Evolutionary conservation across 2,113 vertebrate genomes (phyloP), one percentile per base, ranked within the genome.

Genomic region (Rynchops niger): DNA sequence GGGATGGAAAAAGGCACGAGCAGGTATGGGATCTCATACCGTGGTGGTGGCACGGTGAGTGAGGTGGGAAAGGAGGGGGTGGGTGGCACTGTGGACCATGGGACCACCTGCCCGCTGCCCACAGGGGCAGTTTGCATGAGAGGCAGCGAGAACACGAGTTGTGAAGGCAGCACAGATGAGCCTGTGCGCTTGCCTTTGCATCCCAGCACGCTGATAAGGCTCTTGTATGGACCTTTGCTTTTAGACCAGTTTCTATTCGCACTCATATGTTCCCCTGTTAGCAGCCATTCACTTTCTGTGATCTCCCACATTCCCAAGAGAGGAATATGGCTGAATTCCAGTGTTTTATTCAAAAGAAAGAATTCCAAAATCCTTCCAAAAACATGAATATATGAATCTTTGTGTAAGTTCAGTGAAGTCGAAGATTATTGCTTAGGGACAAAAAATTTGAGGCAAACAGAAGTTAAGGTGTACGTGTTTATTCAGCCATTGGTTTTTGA

Each of bases 51-150:
- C 22, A 23, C 0, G 0, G 21, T 16, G 47, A 26, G 29, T 55
- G 36, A 0, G 2, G 18, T 61, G 36, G 59, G 52, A 90, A 67
- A 93, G 19, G 32, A 93, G 66, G 5, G 38, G 2, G 12, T 32
- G 49, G n/a, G 19, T 52, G 47, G 3, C 9, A 15, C 25, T 42
- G 53, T 14, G 34, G 67, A 8, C n/a, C 58, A 56, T 0, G 1
- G 1, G 30, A 38, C 27, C 13, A 3, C 16, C 53, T 73, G 59
- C 19, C 30, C 11, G 23, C 30, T 61, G 65, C 36, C 13, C 3
- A 1, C 34, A 3, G 1, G 22, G 9, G 15, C 0, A 0, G 62
- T 36, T 25, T 67, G 11, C 27, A 9, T 2, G 15, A 66, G 3
- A 23, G 7, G 5, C 56, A 50, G 76, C 14, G 30, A 76, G 62